phyloP scores from a whole-genome alignment of 2,113 vertebrate genomes.

The Haemorhous mexicanus region DNA sequence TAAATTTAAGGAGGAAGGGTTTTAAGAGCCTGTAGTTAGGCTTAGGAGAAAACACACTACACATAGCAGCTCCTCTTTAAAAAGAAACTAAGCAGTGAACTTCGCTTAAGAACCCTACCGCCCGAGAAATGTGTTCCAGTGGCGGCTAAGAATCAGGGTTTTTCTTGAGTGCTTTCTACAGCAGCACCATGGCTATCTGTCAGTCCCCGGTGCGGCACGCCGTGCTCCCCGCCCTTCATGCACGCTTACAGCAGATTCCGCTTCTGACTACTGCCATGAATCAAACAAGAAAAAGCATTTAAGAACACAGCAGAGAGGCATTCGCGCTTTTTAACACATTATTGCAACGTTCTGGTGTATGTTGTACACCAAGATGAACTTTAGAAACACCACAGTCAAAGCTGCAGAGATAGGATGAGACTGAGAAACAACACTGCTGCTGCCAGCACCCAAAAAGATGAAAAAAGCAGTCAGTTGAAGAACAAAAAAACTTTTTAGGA shows the following conservation, averaged over 20 bases:
- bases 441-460: too few relatives aligned
- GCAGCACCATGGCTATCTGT: accelerated
- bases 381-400: background rate
- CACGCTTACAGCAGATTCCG: accelerated
- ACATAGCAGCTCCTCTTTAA: background rate
- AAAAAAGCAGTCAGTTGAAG: background rate
- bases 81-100: background rate
- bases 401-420: background rate
- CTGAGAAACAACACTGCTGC: background rate
- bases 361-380: background rate
- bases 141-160: background rate
- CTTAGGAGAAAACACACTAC: background rate
- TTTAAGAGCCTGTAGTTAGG: background rate
- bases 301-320: background rate
- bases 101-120: background rate
- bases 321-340: accelerated
- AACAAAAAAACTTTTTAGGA: background rate
- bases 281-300: too few relatives aligned
- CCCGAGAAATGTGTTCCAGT: accelerated
- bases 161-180: accelerated
- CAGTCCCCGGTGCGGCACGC: accelerated
- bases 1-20: background rate
- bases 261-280: accelerated
- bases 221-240: too few relatives aligned
- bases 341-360: accelerated